Evolutionary conservation across 2,888 invertebrate genomes (phyloP), one percentile per base, ranked within the genome.

Genomic region (Polydrusus pterygomalis): DNA sequence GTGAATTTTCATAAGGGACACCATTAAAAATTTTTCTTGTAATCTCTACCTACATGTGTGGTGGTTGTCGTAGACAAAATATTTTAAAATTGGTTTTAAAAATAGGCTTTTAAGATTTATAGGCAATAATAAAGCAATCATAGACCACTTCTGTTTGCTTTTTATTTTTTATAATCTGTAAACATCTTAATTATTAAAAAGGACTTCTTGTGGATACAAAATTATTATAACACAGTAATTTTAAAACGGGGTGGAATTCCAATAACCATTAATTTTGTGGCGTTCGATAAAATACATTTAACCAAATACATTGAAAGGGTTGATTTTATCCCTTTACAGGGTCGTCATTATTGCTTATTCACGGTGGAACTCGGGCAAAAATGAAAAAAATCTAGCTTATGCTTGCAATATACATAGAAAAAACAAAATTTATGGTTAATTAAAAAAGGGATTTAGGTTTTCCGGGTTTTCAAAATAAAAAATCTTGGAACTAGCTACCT

Each of bases 221-320:
- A 40, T 60, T 38, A 38, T 38, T 60, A 60, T 30, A 56, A 34
- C 8, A 60, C 20, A 60, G 47, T 18, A 45, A 56, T 70, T 70
- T 60, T 49, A 15, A 38, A 65, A 17, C 58, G 8, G 56, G 65
- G 60, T 60, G 58, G 54, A 18, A 68, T 51, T 56, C 70, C 68
- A 72, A 72, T 58, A 72, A 69, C 49, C 40, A 49, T 43, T 68
- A 49, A 72, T 64, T 72, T 69, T 69, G 43, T 64, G 49, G 60
- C 40, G 47, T 49, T 47, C 64, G 15, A 49, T 49, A 60, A 60
- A 60, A 60, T 17, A 60, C 18, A 60, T 60, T 60, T 60, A 56
- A 38, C 17, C 17, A 60, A 54, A 54, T 30, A 30, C n/a, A 30
- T 13, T 54, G 25, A 38, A 60, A 18, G 15, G 38, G 58, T 63